Evolutionary conservation across 2,797 vertebrate genomes (phyloP).

Genomic region (Geotrypetes seraphini): DNA sequence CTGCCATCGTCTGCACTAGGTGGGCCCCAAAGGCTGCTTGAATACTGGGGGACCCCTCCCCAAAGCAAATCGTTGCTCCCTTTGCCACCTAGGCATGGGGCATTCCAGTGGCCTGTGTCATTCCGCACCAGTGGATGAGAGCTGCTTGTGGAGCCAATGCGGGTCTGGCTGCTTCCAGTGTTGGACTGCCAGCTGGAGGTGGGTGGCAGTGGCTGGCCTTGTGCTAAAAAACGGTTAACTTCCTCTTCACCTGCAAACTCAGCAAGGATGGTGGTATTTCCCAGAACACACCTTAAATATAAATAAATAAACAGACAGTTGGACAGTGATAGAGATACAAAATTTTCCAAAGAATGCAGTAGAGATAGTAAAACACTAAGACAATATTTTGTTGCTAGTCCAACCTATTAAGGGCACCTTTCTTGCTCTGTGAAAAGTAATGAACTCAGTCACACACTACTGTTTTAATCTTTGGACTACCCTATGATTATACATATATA

Average conservation of each 20-base stretch:
- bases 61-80: conserved; percentile 80
- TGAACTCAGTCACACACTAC: too few species aligned
- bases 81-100: conserved; percentile 68
- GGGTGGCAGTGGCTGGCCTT: conserved; percentile 84
- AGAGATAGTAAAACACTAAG: too few species aligned
- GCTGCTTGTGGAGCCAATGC: conserved; percentile 67
- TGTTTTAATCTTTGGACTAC: too few species aligned
- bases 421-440: too few species aligned
- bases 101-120: conserved; percentile 77
- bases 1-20: conserved; percentile 76
- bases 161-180: conserved; percentile 69
- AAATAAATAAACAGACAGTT: fast-evolving
- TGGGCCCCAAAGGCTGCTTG: conserved; percentile 87
- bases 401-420: too few species aligned
- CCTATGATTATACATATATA: too few species aligned
- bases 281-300: conserved; percentile 79
- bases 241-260: conserved; percentile 94
- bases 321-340: too few species aligned
- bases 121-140: conserved; percentile 63
- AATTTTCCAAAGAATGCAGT: fast-evolving
- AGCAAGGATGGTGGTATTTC: conserved; percentile 95
- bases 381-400: too few species aligned
- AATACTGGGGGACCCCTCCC: conserved; percentile 87
- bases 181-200: conserved; percentile 91
- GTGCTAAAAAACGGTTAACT: conserved; percentile 91